Conservation (phyloP, 1,140 invertebrate species). For the Macrostomum lignano region DNA sequence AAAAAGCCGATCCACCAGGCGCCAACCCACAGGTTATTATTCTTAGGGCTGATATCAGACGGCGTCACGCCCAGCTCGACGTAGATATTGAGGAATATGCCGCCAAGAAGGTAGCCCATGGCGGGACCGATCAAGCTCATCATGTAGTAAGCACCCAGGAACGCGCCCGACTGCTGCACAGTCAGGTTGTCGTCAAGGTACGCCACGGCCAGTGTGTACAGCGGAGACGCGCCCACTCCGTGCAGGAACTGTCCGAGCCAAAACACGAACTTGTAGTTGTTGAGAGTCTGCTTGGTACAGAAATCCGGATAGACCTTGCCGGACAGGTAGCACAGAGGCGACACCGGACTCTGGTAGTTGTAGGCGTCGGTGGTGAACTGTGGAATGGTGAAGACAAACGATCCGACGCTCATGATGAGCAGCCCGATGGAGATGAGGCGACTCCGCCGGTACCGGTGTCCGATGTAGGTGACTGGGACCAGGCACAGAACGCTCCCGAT, state of each 20-base stretch:
- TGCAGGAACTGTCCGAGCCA: constrained; percentile 56
- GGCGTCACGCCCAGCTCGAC: constrained; percentile 39
- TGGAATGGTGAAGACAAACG: constrained; percentile 64
- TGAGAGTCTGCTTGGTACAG: too few species aligned
- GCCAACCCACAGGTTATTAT: constrained; percentile 40
- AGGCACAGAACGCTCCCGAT: constrained; percentile 48
- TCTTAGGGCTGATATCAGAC: constrained; percentile 9
- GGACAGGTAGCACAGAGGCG: too few species aligned
- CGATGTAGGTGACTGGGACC: constrained; percentile 55
- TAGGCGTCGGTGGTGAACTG: constrained; percentile 42
- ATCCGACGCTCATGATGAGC: constrained; percentile 44
- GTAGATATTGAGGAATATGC: constrained; percentile 56
- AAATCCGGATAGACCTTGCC: too few species aligned
- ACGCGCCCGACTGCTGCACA: constrained; percentile 13
- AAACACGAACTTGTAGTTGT: constrained; percentile 37
- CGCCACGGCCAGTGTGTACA: constrained; percentile 27
- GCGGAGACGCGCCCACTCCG: constrained; percentile 53
- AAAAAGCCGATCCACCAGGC: constrained; percentile 83
- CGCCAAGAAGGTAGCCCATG: constrained; percentile 52
- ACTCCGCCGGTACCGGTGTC: constrained; percentile 47
- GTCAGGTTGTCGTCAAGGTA: constrained; percentile 23
- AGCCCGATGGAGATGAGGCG: constrained; percentile 41
- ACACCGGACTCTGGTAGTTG: too few species aligned
- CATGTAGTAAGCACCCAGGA: constrained; percentile 55
- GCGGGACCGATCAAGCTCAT: constrained; percentile 74